Evolutionary conservation across 2,113 vertebrate genomes (phyloP).

Genomic region (Cyanoliseus patagonus): DNA sequence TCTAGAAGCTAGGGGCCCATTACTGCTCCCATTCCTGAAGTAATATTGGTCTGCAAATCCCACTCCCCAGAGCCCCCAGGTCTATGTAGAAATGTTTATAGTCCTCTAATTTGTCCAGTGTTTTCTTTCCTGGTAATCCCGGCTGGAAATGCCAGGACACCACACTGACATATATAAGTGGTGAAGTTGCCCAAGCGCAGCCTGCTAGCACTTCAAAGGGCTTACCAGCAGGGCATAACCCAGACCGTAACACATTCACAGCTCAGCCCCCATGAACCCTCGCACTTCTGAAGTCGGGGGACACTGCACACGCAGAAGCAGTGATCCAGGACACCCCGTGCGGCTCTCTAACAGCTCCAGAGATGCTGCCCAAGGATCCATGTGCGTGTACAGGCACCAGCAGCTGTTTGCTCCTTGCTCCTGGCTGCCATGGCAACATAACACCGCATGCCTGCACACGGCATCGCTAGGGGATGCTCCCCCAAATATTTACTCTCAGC

Average conservation of each 20-base stretch:
- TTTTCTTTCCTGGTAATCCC: not conserved
- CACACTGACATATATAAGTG: accelerated
- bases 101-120: not conserved
- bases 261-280: not conserved
- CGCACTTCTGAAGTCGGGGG: not conserved
- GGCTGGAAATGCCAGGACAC: not conserved
- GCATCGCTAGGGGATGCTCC: constrained; percentile 51
- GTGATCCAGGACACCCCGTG: not conserved
- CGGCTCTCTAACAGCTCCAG: accelerated
- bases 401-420: not conserved
- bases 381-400: not conserved
- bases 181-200: not conserved
- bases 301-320: not conserved
- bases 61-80: not conserved
- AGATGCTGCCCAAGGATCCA: not conserved
- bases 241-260: not conserved
- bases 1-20: not conserved
- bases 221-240: not conserved
- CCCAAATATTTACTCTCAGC: constrained; percentile 59
- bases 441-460: not conserved
- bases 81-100: not conserved
- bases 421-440: constrained; percentile 38
- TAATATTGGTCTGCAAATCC: not conserved
- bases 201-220: not conserved
- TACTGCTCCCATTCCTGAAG: not conserved